These are phyloP conservation scores for Glossosoma conforme DNA, from an alignment of 1,140 invertebrate genomes.

Conservation along the genomic window DNA sequence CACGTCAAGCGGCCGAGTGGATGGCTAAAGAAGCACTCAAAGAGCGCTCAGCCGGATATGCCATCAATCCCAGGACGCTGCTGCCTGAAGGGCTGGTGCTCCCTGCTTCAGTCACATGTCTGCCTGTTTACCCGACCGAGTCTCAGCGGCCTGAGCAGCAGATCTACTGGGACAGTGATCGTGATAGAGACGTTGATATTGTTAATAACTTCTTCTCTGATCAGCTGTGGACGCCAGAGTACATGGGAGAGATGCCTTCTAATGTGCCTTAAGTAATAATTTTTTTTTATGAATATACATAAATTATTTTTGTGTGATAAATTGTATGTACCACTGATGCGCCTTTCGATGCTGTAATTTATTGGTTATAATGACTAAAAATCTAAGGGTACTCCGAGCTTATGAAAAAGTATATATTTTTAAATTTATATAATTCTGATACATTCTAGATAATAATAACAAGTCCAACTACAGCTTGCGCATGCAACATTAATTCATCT, in stretches of 20 bases:
- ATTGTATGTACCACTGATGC: too few relatives aligned
- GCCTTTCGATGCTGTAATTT: too few relatives aligned
- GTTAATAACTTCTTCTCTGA: conserved; percentile 54
- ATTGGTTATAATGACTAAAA: too few relatives aligned
- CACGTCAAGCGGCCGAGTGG: conserved; percentile 24
- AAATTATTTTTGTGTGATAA: too few relatives aligned
- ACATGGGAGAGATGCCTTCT: conserved; percentile 37
- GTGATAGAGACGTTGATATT: conserved; percentile 45
- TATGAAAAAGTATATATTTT: too few relatives aligned
- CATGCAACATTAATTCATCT: too few relatives aligned
- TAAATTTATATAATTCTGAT: too few relatives aligned
- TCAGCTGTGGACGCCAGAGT: conserved; percentile 55
- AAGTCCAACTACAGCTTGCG: too few relatives aligned
- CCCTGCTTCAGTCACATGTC: conserved; percentile 44
- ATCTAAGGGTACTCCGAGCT: too few relatives aligned
- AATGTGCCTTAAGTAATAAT: too few relatives aligned
- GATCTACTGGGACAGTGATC: conserved; percentile 33
- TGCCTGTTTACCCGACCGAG: conserved; percentile 35
- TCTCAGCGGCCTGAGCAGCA: conserved; percentile 10
- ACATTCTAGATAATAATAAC: too few relatives aligned
- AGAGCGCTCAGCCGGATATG: conserved; percentile 35
- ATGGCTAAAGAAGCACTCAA: conserved; percentile 28
- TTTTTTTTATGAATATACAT: too few relatives aligned
- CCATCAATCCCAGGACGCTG: conserved; percentile 31
- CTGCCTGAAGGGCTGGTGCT: conserved; percentile 42